These are phyloP conservation scores for Scalopus aquaticus DNA, from an alignment of 2,113 vertebrate species.

Conservation along the genomic window DNA sequence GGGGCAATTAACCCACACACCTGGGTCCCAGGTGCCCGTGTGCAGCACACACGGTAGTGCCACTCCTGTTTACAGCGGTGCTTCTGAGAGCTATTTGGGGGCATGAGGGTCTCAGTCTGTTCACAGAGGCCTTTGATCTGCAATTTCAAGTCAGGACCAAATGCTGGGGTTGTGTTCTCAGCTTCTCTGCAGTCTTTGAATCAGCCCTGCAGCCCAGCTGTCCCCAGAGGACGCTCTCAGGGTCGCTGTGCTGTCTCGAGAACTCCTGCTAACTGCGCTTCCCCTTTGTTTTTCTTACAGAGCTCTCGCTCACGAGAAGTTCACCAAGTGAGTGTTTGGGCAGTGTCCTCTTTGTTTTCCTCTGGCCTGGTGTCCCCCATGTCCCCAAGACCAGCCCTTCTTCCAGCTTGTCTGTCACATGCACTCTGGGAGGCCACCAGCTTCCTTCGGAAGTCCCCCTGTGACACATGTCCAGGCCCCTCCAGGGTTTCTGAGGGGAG, in stretches of 20 bases:
- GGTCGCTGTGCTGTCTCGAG: rapidly evolving
- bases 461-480: rapidly evolving
- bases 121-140: not conserved
- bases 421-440: not conserved
- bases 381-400: not conserved
- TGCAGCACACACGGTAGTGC: not conserved
- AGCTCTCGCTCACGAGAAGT: constrained; percentile 98
- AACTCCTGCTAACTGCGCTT: not conserved
- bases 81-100: not conserved
- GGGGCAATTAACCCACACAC: constrained; percentile 79
- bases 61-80: not conserved
- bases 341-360: rapidly evolving
- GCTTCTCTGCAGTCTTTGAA: rapidly evolving
- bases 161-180: not conserved
- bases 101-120: rapidly evolving
- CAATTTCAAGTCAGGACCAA: not conserved
- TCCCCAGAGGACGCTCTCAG: not conserved
- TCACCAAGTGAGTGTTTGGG: constrained; percentile 95
- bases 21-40: constrained; percentile 66
- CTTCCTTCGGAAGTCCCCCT: not conserved
- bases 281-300: constrained; percentile 85
- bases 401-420: rapidly evolving
- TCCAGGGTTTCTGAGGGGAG: not conserved
- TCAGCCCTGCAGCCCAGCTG: rapidly evolving
- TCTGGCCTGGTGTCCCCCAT: rapidly evolving